Conservation (phyloP, 1,140 invertebrate genomes). For the Oryctes rhinoceros region DNA sequence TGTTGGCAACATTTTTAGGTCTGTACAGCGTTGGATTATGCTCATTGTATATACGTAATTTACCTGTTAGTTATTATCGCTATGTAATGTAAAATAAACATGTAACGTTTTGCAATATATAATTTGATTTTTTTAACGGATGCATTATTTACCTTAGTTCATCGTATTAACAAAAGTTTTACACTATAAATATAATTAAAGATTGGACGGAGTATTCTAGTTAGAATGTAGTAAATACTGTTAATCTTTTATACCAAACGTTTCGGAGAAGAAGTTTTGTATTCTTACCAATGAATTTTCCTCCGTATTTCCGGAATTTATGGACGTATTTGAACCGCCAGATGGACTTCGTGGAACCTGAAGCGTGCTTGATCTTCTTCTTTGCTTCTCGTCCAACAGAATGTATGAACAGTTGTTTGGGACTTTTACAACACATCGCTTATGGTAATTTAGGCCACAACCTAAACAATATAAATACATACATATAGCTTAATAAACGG, state of each 20-base stretch:
- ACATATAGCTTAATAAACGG: background rate
- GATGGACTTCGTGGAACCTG: slow-evolving; percentile 76
- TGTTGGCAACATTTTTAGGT: no score
- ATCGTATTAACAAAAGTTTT: no score
- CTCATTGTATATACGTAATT: no score
- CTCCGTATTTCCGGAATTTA: slow-evolving; percentile 60
- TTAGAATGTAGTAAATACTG: background rate
- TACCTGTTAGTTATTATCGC: no score
- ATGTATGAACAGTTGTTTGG: slow-evolving; percentile 91
- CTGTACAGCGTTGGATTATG: no score
- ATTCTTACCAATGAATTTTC: slow-evolving; percentile 62
- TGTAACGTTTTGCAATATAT: no score
- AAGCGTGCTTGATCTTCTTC: slow-evolving; percentile 66
- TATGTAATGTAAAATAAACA: no score
- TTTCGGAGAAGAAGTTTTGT: slow-evolving; percentile 59
- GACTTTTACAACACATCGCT: slow-evolving; percentile 97
- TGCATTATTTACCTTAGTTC: no score
- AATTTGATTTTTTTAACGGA: no score
- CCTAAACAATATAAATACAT: slow-evolving; percentile 66
- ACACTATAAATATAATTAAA: background rate
- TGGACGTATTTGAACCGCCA: slow-evolving; percentile 58
- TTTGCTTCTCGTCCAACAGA: slow-evolving; percentile 63
- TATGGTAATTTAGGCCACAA: slow-evolving; percentile 98
- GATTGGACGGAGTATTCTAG: slow-evolving; percentile 19
- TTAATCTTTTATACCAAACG: slow-evolving; percentile 51